Evolutionary conservation across 2,888 invertebrate species (phyloP), one percentile per base, ranked within the genome.

Genomic region (Hydrotaea diabolus): DNA sequence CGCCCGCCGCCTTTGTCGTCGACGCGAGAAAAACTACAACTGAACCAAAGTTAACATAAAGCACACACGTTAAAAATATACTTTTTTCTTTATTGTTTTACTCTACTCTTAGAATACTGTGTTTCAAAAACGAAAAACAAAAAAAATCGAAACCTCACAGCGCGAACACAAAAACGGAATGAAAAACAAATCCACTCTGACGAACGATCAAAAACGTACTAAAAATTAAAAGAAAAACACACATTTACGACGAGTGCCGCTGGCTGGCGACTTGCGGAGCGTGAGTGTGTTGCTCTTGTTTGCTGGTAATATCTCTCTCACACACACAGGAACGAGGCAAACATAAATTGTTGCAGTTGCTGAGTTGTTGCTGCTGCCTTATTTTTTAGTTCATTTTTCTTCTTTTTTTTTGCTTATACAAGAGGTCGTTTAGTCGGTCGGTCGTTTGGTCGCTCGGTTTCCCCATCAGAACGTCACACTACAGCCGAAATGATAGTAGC

Each of bases 181-280:
- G 69, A 69, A 69, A 69, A 69, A 11, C 23, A 79, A 82, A 80
- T 82, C 90, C 86, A 88, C 87, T 88, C 80, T 87, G 88, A 86
- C 87, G 86, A 89, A 88, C 90, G 90, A 89, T 88, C 88, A 82
- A 88, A 90, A 88, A 88, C 87, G 86, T 88, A 90, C 90, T 89
- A 86, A 86, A 82, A 15, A 23, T 36, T 39, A 49, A 77, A 75
- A 57, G 53, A 74, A 82, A 80, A 72, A 78, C n/a, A 69, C 15
- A 59, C 62, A 76, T 76, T 81, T 78, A 72, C 77, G 74, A 78
- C 64, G 76, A 5, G 7, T 46, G 23, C 23, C 21, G 46, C 43
- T 66, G 66, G 39, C 21, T 66, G 66, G 17, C 26, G 49, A 5
- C 49, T 59, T 4, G 26, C 26, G 2, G 26, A 26, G n/a, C n/a